phyloP scores from a whole-genome alignment of 2,888 invertebrate species.

The Diogma glabrata region DNA sequence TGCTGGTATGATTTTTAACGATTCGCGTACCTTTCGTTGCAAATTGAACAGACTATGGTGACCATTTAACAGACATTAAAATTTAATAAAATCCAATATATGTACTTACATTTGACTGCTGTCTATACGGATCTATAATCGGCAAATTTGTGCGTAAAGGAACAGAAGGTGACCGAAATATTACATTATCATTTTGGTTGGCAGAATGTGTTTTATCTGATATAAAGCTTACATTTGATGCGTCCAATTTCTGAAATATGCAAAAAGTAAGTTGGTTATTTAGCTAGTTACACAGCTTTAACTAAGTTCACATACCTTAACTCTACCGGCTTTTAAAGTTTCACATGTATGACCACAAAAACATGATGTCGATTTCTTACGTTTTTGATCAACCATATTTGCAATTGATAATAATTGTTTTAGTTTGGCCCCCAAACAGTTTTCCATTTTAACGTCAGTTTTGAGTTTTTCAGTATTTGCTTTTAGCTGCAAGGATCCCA shows the following conservation, averaged over 20 bases:
- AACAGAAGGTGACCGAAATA: slow-evolving; percentile 28
- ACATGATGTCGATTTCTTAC: slow-evolving; percentile 26
- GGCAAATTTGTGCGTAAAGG: slow-evolving; percentile 28
- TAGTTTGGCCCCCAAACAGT: slow-evolving; percentile 29
- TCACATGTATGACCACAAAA: slow-evolving; percentile 33
- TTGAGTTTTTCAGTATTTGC: slow-evolving; percentile 1
- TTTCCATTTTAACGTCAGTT: slow-evolving; percentile 5
- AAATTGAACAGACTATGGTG: too few species aligned
- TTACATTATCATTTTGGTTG: slow-evolving; percentile 15
- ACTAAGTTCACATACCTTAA: slow-evolving; percentile 20
- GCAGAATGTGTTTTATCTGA: slow-evolving; percentile 25
- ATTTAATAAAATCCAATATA: not conserved
- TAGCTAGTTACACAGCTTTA: not conserved
- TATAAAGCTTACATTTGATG: slow-evolving; percentile 20
- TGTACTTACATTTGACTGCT: slow-evolving; percentile 27
- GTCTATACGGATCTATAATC: slow-evolving; percentile 29
- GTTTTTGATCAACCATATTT: slow-evolving; percentile 33
- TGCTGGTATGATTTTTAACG: too few species aligned
- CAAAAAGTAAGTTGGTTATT: slow-evolving; percentile 6
- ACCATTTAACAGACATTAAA: not conserved
- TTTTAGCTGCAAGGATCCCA: not conserved
- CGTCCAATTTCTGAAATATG: slow-evolving; percentile 21
- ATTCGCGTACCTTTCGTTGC: too few species aligned
- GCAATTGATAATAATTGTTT: slow-evolving; percentile 35
- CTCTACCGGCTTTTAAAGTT: slow-evolving; percentile 25